Base-by-base conservation (phyloP, 2,113 vertebrate species). In the Hemibagrus wyckioides region DNA sequence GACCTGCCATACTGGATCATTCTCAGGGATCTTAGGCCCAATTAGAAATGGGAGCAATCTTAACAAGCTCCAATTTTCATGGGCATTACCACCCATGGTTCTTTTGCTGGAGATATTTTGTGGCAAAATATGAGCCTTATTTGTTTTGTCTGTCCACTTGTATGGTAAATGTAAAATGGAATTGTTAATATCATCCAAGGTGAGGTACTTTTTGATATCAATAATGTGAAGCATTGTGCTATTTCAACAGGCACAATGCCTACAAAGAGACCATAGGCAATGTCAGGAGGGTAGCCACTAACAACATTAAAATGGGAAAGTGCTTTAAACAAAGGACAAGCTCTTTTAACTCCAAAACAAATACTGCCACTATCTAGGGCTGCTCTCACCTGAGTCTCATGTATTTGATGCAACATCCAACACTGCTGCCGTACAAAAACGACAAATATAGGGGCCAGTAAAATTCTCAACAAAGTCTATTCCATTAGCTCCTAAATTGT, bases 271-370 rank as follows among this genome's bases (percentile, higher is more conserved):
- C 54, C 48, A 79, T n/a, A n/a, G 28, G 28, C 76, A 79, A 54
- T 54, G n/a, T 52, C 56, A 28, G 59, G 67, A 84, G 67, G 63
- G 65, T 83, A 83, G 44, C 83, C 65, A 71, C n/a, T 73, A 11
- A 71, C 10, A 25, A 83, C 44, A 67, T 50, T n/a, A 50, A 83
- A 83, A 67, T 83, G 52, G 23, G 63, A 65, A 83, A 69, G 41
- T 13, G 63, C 25, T 84, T 84, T 39, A 54, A 21, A 56, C 10
- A 83, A 36, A n/a, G 30, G 19, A 84, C 82, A 84, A 25, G 30
- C 19, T 57, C 33, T 84, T 73, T 84, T 73, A 50, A 84, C 65
- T 69, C 65, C 82, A 39, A 84, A 84, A 56, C 44, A 52, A n/a
- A 30, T 71, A 36, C 17, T 84, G 50, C 65, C 65, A 36, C 48